A percentile compares a stretch with the other conserved stretches of the same genome.
Evolutionary conservation across 2,113 vertebrate species (phyloP).

Genomic region (Leptodactylus fuscus): DNA sequence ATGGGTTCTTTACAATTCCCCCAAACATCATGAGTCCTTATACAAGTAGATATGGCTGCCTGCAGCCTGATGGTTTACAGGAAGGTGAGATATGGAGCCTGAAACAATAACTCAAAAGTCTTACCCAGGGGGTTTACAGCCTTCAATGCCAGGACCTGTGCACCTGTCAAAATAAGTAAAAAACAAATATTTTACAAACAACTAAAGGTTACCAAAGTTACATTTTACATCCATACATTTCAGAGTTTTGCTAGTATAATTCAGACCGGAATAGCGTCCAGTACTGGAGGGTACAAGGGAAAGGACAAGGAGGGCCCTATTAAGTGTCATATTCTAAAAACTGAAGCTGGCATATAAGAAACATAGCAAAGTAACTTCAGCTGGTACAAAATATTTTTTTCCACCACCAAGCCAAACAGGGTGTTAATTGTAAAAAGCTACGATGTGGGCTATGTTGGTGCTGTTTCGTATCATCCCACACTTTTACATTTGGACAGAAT

Average conservation of each 20-base stretch:
- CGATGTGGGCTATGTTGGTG: neutral
- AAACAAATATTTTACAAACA: neutral
- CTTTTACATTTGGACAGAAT: neutral
- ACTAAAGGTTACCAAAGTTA: no score
- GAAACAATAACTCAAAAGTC: conserved; percentile 51
- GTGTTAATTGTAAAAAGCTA: no score
- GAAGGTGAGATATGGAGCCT: no score
- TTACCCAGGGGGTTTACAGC: conserved; percentile 69
- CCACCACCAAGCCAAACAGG: neutral
- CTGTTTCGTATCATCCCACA: neutral
- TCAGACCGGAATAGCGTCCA: no score
- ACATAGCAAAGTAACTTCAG: no score
- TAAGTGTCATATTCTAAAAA: neutral
- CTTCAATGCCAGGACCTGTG: conserved; percentile 74
- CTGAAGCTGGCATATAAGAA: neutral
- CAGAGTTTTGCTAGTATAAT: neutral
- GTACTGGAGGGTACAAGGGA: neutral
- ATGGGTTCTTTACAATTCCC: no score
- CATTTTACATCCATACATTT: neutral
- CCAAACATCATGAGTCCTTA: no score
- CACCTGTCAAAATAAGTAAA: conserved; percentile 70
- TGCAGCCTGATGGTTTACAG: no score
- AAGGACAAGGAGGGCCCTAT: neutral
- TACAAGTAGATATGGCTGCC: no score
- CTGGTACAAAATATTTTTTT: no score